phyloP scores from a whole-genome alignment of 2,113 vertebrate species.

The Motacilla tschutschensis region DNA sequence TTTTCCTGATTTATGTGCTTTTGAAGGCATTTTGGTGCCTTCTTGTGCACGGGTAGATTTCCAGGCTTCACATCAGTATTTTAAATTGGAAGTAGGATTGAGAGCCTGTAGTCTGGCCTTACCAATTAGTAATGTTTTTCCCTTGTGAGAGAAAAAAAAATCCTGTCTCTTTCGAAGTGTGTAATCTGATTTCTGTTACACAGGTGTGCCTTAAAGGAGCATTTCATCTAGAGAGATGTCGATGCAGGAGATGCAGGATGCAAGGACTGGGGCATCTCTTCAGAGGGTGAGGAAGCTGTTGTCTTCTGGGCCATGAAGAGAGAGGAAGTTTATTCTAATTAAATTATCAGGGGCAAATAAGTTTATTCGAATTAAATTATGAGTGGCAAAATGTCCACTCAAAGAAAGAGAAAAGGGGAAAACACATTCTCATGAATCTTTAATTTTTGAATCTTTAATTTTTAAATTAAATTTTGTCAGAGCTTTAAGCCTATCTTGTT shows the following conservation, averaged over 20 bases:
- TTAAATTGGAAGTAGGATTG: not conserved
- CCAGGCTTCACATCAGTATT: not conserved
- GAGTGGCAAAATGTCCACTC: not conserved
- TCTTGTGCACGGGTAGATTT: not conserved
- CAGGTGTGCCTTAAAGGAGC: not conserved
- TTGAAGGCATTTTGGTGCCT: conserved; percentile 1
- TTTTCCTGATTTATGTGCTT: conserved; percentile 29
- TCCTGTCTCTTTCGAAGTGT: not conserved
- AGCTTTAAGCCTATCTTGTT: not conserved
- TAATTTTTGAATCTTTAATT: not conserved
- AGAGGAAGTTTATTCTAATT: not conserved
- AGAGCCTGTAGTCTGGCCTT: not conserved
- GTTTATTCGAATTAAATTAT: not conserved
- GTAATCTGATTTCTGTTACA: not conserved
- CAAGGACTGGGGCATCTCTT: not conserved
- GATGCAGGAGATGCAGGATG: not conserved
- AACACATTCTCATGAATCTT: fast-evolving
- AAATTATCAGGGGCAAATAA: not conserved
- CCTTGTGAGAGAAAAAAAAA: not conserved
- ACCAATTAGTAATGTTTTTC: not conserved
- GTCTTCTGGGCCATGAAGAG: fast-evolving
- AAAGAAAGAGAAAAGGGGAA: not conserved
- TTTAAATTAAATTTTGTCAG: not conserved
- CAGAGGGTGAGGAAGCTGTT: not conserved
- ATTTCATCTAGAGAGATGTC: not conserved